Percentiles rank a stretch among this genome's conserved stretches.
Conservation (phyloP, 2,797 vertebrate genomes). For the Passerculus sandwichensis region DNA sequence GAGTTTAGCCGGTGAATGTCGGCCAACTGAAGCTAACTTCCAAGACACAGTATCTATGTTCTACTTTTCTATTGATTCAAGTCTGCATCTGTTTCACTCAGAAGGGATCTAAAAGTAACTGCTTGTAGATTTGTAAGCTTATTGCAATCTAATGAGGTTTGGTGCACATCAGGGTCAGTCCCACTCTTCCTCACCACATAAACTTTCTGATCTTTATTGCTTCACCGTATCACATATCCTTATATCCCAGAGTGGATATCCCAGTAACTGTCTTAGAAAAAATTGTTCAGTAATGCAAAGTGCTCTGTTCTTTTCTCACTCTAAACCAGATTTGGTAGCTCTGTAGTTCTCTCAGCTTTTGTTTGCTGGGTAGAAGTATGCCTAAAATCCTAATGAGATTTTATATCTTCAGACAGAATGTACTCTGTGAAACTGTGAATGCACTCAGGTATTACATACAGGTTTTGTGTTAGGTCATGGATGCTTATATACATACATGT, state of each 20-base stretch:
- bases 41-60: not conserved
- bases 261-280: not conserved
- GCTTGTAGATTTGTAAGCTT: not conserved
- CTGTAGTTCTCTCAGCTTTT: not conserved
- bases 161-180: not conserved
- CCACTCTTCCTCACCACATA: not conserved
- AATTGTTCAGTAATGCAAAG: not conserved
- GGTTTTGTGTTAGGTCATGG: not conserved
- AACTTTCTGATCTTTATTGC: not conserved
- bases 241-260: not conserved
- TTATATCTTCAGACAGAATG: not conserved
- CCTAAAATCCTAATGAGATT: not conserved
- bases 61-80: not conserved
- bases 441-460: not conserved
- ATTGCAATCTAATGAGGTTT: not conserved
- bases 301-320: not conserved
- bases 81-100: not conserved
- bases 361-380: not conserved
- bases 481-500: not conserved
- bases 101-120: not conserved
- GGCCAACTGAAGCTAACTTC: not conserved
- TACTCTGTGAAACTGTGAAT: not conserved
- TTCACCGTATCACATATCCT: accelerated
- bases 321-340: not conserved
- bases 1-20: not conserved